Percentiles rank a stretch among this genome's conserved stretches.
Conservation (phyloP, 2,113 vertebrate genomes). For the Octodon degus region DNA sequence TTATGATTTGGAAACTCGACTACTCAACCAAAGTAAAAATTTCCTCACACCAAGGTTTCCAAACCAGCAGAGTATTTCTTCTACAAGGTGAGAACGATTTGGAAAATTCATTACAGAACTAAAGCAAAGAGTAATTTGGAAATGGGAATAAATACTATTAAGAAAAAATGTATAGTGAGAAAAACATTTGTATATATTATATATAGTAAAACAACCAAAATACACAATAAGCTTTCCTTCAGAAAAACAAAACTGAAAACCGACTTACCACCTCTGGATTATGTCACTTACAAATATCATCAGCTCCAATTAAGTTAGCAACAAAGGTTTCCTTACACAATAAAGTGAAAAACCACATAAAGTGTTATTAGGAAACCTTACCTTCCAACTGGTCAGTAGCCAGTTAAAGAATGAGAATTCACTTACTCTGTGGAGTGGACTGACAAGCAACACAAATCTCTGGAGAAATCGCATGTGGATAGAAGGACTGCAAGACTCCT, state of each 20-base stretch:
- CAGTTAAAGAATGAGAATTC: slow-evolving; percentile 41
- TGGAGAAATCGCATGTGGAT: slow-evolving; percentile 40
- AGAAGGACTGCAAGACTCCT: slow-evolving; percentile 54
- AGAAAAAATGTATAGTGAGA: slow-evolving; percentile 17
- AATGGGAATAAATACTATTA: slow-evolving; percentile 46
- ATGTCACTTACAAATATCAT: slow-evolving; percentile 48
- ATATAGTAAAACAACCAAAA: slow-evolving; percentile 1
- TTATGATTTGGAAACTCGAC: slow-evolving; percentile 62
- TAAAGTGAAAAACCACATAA: slow-evolving; percentile 46
- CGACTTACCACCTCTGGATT: slow-evolving; percentile 39
- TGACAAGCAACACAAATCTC: slow-evolving; percentile 59
- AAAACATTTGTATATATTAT: slow-evolving; percentile 22
- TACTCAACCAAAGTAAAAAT: slow-evolving; percentile 67
- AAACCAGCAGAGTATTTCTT: not conserved
- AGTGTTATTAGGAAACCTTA: slow-evolving; percentile 48
- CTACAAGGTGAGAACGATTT: not conserved
- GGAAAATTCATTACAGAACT: not conserved
- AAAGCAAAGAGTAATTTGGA: slow-evolving; percentile 31
- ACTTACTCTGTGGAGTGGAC: slow-evolving; percentile 51
- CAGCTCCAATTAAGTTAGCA: not conserved
- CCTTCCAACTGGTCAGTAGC: not conserved
- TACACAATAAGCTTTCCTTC: slow-evolving; percentile 50
- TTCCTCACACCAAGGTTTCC: slow-evolving; percentile 25
- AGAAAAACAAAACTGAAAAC: slow-evolving; percentile 60
- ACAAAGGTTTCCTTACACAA: not conserved